These are phyloP conservation scores for Drosophila robusta DNA, from an alignment of 2,888 invertebrate genomes.

Conservation along the genomic window DNA sequence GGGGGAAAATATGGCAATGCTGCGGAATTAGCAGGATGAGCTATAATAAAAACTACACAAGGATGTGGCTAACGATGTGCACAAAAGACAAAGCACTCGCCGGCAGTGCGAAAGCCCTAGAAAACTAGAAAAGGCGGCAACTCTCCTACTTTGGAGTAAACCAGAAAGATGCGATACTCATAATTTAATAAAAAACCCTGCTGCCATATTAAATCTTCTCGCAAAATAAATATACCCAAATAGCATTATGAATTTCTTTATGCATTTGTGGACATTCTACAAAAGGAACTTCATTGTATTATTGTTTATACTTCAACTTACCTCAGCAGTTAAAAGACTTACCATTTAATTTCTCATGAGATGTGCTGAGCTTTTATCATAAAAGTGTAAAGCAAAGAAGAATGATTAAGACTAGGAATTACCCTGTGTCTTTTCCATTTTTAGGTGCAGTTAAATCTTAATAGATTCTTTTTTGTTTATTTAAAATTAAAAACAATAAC, in stretches of 20 bases:
- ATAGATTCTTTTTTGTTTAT: too few species aligned
- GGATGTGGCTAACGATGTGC: constrained; percentile 76
- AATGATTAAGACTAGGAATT: too few species aligned
- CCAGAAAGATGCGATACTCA: constrained; percentile 23
- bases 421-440: too few species aligned
- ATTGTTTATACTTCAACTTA: too few species aligned
- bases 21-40: constrained; percentile 59
- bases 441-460: too few species aligned
- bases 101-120: constrained; percentile 16
- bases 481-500: too few species aligned
- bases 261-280: neutral
- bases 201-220: constrained; percentile 10
- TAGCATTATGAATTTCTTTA: neutral
- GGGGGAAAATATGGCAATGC: constrained; percentile 29
- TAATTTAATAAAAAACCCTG: constrained; percentile 25
- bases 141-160: constrained; percentile 10
- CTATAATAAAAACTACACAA: constrained; percentile 74
- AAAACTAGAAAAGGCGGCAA: constrained; percentile 3
- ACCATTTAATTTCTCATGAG: too few species aligned
- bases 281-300: neutral
- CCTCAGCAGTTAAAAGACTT: too few species aligned
- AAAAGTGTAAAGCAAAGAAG: too few species aligned
- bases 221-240: constrained; percentile 3
- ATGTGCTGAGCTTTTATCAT: too few species aligned
- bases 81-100: constrained; percentile 57